These are phyloP conservation scores for Chiloscyllium punctatum DNA, from an alignment of 2,797 vertebrate species.

Conservation along the genomic window DNA sequence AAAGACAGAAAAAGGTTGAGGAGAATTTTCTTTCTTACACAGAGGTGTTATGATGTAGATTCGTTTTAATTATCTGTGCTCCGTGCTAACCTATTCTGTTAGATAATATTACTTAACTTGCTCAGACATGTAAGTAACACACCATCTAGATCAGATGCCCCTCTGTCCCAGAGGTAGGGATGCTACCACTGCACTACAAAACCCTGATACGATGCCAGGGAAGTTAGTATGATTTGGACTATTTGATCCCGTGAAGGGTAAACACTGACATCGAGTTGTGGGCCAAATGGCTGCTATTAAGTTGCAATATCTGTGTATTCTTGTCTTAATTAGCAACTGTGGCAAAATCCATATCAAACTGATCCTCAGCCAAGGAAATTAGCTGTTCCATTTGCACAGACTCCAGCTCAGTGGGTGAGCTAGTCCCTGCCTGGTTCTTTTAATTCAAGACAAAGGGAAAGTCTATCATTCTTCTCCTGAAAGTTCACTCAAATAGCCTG, in stretches of 20 bases:
- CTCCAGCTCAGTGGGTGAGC: not conserved
- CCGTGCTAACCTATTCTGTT: too few species aligned
- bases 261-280: not conserved
- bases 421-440: not conserved
- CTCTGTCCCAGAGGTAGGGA: too few species aligned
- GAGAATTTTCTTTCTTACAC: not conserved
- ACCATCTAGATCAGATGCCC: too few species aligned
- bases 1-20: not conserved
- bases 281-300: not conserved
- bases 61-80: too few species aligned
- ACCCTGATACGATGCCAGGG: not conserved
- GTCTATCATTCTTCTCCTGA: not conserved
- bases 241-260: not conserved
- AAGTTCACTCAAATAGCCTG: not conserved
- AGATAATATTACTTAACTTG: too few species aligned
- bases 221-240: not conserved
- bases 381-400: not conserved
- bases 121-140: too few species aligned
- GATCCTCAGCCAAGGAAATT: not conserved
- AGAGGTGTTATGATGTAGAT: not conserved
- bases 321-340: not conserved
- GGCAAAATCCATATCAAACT: not conserved
- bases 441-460: not conserved
- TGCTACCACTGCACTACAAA: too few species aligned
- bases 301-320: not conserved